Conservation (phyloP, 2,113 vertebrate species). For the Apus apus region DNA sequence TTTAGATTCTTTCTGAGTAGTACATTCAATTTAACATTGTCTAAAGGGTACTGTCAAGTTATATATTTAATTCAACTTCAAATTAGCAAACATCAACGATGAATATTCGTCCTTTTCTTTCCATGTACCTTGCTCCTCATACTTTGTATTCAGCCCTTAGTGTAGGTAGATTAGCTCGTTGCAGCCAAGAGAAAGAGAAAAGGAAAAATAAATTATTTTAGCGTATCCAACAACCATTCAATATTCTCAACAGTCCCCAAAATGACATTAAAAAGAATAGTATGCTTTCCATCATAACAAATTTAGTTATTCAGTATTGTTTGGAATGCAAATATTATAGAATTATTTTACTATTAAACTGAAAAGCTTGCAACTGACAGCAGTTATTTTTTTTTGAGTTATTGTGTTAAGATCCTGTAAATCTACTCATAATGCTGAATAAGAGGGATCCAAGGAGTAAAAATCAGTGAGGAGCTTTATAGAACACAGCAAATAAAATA, state of each 20-base stretch:
- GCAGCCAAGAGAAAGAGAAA: not conserved
- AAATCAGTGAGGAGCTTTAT: conserved; percentile 27
- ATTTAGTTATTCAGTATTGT: conserved; percentile 53
- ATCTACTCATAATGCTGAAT: conserved; percentile 59
- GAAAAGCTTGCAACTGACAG: conserved; percentile 49
- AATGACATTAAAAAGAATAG: conserved; percentile 46
- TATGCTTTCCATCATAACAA: conserved; percentile 16
- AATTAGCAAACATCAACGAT: not conserved
- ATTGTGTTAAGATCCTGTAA: conserved; percentile 63
- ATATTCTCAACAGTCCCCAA: not conserved
- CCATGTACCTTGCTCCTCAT: not conserved
- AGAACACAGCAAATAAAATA: conserved; percentile 37
- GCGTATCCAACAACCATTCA: conserved; percentile 16
- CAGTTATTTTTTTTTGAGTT: conserved; percentile 47
- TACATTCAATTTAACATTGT: not conserved
- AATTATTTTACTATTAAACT: conserved; percentile 56
- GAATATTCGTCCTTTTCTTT: not conserved
- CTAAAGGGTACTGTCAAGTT: not conserved
- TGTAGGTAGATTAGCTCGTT: not conserved
- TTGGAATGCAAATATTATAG: conserved; percentile 43
- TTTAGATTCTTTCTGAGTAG: not conserved
- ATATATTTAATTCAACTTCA: not conserved
- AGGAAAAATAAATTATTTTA: conserved; percentile 5
- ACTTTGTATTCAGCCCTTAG: not conserved
- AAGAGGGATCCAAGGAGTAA: conserved; percentile 61